These are phyloP conservation scores for Ibidorhyncha struthersii DNA, from an alignment of 2,113 vertebrate genomes.

Conservation along the genomic window DNA sequence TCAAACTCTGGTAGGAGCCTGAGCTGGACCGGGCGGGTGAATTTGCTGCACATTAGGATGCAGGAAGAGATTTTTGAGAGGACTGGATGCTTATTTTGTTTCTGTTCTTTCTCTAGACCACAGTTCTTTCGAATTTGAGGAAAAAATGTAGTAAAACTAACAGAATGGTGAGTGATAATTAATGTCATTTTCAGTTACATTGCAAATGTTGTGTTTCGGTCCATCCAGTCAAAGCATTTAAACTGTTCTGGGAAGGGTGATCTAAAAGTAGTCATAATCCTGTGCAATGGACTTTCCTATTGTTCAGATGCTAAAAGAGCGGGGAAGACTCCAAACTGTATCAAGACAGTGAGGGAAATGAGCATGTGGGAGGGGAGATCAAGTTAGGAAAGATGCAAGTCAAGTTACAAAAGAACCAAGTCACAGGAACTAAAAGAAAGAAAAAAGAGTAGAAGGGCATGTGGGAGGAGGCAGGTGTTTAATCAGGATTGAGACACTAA, in stretches of 20 bases:
- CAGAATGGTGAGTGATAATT: background rate
- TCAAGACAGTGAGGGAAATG: fast-evolving
- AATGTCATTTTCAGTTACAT: background rate
- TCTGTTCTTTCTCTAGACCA: background rate
- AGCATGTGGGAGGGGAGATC: background rate
- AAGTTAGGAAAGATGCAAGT: background rate
- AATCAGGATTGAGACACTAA: background rate
- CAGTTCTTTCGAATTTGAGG: background rate
- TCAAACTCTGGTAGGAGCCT: background rate
- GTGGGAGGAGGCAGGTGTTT: background rate
- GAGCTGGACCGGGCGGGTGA: background rate
- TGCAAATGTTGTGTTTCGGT: background rate
- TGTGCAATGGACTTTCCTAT: background rate
- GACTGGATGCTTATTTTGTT: background rate
- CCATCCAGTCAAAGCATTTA: background rate
- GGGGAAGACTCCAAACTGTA: background rate
- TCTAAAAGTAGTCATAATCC: background rate
- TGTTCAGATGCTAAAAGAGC: background rate
- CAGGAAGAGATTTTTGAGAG: background rate
- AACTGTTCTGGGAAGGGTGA: background rate
- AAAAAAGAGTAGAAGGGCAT: background rate
- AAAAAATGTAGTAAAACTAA: background rate
- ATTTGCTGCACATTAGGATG: background rate
- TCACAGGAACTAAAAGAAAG: background rate
- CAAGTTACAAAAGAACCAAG: background rate